These are phyloP conservation scores for Phrynosoma platyrhinos DNA, from an alignment of 2,113 vertebrate genomes.

Conservation along the genomic window DNA sequence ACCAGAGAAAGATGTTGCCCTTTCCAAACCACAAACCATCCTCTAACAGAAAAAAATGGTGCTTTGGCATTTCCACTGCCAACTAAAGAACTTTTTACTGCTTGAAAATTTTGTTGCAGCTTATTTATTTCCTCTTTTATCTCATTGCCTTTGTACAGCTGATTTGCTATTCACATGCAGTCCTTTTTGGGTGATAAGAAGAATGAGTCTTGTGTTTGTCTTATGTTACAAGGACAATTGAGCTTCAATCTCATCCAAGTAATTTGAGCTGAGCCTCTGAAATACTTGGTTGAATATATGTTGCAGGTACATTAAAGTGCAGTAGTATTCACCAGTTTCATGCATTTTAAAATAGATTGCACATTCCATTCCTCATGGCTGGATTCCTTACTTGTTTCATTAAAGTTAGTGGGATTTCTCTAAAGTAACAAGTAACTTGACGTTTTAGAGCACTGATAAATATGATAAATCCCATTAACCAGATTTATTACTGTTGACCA, in stretches of 20 bases:
- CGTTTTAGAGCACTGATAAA: background rate
- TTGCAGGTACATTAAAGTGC: slow-evolving; percentile 13
- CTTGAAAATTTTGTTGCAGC: slow-evolving; percentile 40
- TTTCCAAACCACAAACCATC: slow-evolving; percentile 16
- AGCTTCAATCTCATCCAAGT: slow-evolving; percentile 54
- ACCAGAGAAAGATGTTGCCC: background rate
- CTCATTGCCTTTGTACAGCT: slow-evolving; percentile 33
- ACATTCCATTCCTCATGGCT: slow-evolving; percentile 19
- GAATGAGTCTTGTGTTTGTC: slow-evolving; percentile 49
- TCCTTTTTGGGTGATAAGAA: slow-evolving; percentile 43
- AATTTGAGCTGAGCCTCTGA: slow-evolving; percentile 55
- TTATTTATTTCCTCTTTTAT: slow-evolving; percentile 28
- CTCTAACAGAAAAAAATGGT: background rate
- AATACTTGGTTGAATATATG: slow-evolving; percentile 38
- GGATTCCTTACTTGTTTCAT: slow-evolving; percentile 13
- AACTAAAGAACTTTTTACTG: slow-evolving; percentile 13
- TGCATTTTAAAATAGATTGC: slow-evolving; percentile 57
- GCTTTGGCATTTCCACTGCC: slow-evolving; percentile 3
- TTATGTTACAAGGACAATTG: slow-evolving; percentile 53
- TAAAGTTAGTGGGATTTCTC: background rate
- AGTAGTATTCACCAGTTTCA: slow-evolving; percentile 47
- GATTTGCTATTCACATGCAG: slow-evolving; percentile 29
- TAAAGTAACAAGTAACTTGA: background rate
- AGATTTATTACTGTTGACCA: background rate
- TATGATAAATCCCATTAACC: background rate